phyloP scores from a whole-genome alignment of 2,113 vertebrate species.

The Pipra filicauda region DNA sequence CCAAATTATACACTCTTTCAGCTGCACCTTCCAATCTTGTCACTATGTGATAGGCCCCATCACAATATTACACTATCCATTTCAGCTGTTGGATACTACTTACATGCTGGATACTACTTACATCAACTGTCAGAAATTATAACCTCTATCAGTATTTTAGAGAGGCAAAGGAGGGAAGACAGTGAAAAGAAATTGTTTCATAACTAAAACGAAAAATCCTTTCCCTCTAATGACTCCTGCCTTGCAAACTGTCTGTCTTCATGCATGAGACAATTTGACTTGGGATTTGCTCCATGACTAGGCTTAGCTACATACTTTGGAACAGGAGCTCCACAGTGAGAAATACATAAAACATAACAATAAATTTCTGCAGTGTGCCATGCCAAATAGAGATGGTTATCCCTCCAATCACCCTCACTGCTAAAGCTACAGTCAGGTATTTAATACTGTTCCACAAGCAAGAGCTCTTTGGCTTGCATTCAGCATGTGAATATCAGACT shows the following conservation, averaged over 20 bases:
- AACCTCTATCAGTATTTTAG: slow-evolving; percentile 18
- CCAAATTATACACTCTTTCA: not conserved
- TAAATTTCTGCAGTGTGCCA: not conserved
- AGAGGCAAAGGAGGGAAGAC: not conserved
- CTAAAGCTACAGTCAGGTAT: slow-evolving; percentile 2
- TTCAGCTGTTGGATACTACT: not conserved
- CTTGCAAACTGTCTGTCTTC: not conserved
- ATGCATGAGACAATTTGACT: slow-evolving; percentile 1
- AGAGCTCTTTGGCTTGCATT: slow-evolving; percentile 21
- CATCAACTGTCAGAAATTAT: not conserved
- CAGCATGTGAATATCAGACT: slow-evolving; percentile 26
- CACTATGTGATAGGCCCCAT: not conserved
- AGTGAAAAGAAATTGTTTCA: slow-evolving; percentile 34
- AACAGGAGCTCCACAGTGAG: slow-evolving; percentile 9
- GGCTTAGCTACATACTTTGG: slow-evolving; percentile 3
- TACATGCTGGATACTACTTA: not conserved
- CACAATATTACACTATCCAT: not conserved
- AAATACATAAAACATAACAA: not conserved
- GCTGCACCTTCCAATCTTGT: not conserved
- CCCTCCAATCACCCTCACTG: not conserved
- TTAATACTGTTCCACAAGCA: not conserved
- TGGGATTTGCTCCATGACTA: slow-evolving; percentile 28
- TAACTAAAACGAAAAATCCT: slow-evolving; percentile 33
- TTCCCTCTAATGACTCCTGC: not conserved
- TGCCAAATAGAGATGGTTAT: not conserved